A percentile compares a stretch with the other conserved stretches of the same genome.
phyloP scores from a whole-genome alignment of 2,888 invertebrate genomes.

The Tetragnatha montana region DNA sequence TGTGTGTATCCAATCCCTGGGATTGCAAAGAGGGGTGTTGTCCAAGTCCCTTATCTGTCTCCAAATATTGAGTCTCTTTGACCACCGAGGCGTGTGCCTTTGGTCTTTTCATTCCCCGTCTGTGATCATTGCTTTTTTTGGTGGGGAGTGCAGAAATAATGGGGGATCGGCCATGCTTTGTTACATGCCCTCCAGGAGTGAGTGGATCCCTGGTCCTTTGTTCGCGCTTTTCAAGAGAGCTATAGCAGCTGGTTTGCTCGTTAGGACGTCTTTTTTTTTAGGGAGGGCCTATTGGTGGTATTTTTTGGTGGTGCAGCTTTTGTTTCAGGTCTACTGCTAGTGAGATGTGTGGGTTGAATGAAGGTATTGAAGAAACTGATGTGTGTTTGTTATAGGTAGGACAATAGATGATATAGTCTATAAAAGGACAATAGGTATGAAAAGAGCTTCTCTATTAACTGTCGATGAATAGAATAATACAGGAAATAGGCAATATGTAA shows the following conservation, averaged over 20 bases:
- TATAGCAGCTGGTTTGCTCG: constrained; percentile 18
- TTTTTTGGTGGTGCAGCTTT: too few relatives aligned
- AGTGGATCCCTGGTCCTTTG: constrained; percentile 38
- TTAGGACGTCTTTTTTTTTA: neutral
- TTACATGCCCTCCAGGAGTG: constrained; percentile 30
- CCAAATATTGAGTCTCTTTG: constrained; percentile 66
- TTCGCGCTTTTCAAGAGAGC: neutral
- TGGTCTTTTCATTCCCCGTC: constrained; percentile 7
- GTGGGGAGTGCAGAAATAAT: constrained; percentile 59
- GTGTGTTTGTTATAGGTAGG: too few relatives aligned
- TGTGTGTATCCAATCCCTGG: constrained; percentile 45
- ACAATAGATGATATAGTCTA: too few relatives aligned
- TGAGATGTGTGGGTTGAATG: too few relatives aligned
- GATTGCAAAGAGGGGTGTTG: constrained; percentile 51
- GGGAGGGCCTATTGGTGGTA: too few relatives aligned
- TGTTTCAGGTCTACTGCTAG: too few relatives aligned
- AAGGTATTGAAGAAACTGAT: too few relatives aligned
- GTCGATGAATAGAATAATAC: too few relatives aligned
- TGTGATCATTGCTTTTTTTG: constrained; percentile 44
- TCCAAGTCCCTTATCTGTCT: constrained; percentile 60
- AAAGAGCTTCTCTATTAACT: too few relatives aligned
- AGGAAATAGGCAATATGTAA: too few relatives aligned
- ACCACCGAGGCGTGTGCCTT: constrained; percentile 45
- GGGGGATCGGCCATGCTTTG: constrained; percentile 52
- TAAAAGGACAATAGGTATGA: too few relatives aligned